Conservation (phyloP, 1,140 invertebrate species). For the Tachypleus tridentatus region DNA sequence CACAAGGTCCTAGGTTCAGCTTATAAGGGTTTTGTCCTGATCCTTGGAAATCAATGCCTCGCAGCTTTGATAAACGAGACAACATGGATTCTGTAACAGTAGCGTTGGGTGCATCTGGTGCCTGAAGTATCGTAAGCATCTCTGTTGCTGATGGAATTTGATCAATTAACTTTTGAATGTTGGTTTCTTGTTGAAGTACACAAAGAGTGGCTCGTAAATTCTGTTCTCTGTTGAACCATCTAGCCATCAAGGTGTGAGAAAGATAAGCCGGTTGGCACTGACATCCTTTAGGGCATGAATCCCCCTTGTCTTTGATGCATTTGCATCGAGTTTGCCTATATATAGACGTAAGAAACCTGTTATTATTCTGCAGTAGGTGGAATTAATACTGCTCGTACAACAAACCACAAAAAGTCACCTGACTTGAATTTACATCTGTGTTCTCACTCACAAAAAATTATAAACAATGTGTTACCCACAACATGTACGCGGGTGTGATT, state of each 20-base stretch:
- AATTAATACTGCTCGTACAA: too few species aligned
- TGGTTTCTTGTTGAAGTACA: conserved; percentile 10
- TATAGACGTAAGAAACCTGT: too few species aligned
- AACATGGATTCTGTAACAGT: conserved; percentile 3
- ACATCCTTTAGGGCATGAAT: conserved; percentile 11
- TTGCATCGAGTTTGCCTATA: too few species aligned
- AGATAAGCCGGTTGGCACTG: conserved; percentile 7
- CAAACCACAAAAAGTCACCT: too few species aligned
- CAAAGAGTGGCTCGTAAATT: conserved; percentile 10
- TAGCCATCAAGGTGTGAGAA: conserved; percentile 7
- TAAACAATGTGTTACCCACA: too few species aligned
- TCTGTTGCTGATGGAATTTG: conserved; percentile 10
- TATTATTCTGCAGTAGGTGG: too few species aligned
- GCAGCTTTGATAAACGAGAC: conserved; percentile 3
- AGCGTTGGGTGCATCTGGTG: conserved; percentile 1
- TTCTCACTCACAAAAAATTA: too few species aligned
- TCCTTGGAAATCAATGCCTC: conserved; percentile 17
- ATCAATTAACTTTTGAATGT: not conserved
- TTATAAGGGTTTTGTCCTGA: conserved; percentile 2
- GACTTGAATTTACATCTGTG: too few species aligned
- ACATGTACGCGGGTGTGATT: too few species aligned
- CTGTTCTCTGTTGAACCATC: conserved; percentile 11
- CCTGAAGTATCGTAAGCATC: conserved; percentile 11
- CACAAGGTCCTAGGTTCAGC: conserved; percentile 6
- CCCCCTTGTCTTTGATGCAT: not conserved